These are phyloP conservation scores for Nothoprocta perdicaria DNA, from an alignment of 2,113 vertebrate genomes.

Conservation along the genomic window DNA sequence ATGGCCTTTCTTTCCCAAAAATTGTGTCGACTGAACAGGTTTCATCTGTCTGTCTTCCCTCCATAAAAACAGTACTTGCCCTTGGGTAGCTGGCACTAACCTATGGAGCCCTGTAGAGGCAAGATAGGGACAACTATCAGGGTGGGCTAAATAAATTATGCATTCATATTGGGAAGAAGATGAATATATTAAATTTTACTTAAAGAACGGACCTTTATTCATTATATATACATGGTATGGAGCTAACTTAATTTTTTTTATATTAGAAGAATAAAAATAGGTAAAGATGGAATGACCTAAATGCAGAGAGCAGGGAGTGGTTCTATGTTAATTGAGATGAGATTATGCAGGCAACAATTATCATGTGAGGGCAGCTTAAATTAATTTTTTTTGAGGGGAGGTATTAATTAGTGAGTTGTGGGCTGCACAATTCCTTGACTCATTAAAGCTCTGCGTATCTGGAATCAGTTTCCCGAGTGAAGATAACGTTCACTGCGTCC, in stretches of 20 bases:
- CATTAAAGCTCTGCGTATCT: conserved; percentile 24
- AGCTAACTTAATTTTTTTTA: conserved; percentile 1
- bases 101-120: not conserved
- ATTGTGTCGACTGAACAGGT: not conserved
- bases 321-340: conserved; percentile 4
- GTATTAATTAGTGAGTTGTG: conserved; percentile 34
- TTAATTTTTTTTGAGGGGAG: conserved; percentile 12
- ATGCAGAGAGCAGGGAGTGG: not conserved
- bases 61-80: not conserved
- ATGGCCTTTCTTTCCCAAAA: not conserved
- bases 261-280: not conserved
- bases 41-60: not conserved
- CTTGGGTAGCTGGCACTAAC: not conserved
- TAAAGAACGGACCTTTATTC: not conserved
- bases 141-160: not conserved
- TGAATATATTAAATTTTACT: not conserved
- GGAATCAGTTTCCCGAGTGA: not conserved
- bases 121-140: not conserved
- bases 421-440: not conserved
- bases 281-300: conserved; percentile 7
- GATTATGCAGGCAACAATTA: not conserved
- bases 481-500: not conserved
- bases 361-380: not conserved
- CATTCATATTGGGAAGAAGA: not conserved
- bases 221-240: not conserved